Base-by-base conservation (phyloP, 2,888 invertebrate species). In the Leucophenga maculata region DNA sequence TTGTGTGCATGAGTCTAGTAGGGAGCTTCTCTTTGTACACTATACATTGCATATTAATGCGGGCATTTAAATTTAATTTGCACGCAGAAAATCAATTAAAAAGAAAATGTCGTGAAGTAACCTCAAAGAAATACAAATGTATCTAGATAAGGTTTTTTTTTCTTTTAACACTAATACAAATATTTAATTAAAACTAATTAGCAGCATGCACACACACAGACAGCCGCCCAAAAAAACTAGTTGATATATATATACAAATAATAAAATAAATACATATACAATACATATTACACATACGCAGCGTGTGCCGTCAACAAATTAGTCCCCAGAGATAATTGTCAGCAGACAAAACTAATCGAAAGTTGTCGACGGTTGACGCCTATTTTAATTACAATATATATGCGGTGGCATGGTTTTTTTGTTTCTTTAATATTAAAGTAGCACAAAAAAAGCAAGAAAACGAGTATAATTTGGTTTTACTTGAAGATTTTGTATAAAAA, bases 61-160 rank as follows among this genome's bases (percentile, higher is more conserved):
- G 78, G 78, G 78, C 75, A 79, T 79, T 79, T 79, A 80, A 79
- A 80, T 79, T 79, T 78, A 79, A 79, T 82, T 79, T 79, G 82
- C 79, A 82, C 80, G 75, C 82, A 80, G 80, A 82, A 79, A 78
- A 59, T 32, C 32, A 59, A 59, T 59, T 59, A 59, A 79, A 82
- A 78, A 82, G 78, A 76, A 82, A 50, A 50, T 50, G 16, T 16
- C 16, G 13, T 6, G n/a, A 32, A 55, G 11, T n/a, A 82, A 73
- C 76, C 76, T 72, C 75, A 64, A 46, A 64, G 44, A 55, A 3
- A 18, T 1, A 26, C 26, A 55, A 55, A 9, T 20, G 55, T 55
- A 26, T 14, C 22, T 52, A 57, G 26, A 57, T 14, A 20, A 73
- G 67, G 75, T 77, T 80, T 80, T 80, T 78, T n/a, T n/a, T n/a